These are phyloP conservation scores for Chrysogorgia sp. DNA, from an alignment of 92 coral and sea anemone species.

Conservation along the genomic window DNA sequence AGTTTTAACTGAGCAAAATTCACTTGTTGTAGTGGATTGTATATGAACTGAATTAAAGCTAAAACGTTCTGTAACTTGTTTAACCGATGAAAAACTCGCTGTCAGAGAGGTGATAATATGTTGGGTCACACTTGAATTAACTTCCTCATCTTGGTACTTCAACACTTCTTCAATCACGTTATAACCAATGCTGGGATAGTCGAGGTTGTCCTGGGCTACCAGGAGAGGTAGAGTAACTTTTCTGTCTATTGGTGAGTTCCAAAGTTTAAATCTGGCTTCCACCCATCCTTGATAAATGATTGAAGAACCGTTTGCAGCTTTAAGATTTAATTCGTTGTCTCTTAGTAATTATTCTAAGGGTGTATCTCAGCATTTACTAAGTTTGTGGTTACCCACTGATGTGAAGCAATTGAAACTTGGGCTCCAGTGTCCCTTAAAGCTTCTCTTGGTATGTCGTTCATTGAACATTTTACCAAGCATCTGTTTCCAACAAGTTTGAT, in stretches of 20 bases:
- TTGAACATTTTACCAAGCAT: neutral
- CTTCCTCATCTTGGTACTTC: neutral
- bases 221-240: neutral
- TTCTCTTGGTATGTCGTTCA: neutral
- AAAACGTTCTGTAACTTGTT: too few relatives aligned
- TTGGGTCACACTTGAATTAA: neutral
- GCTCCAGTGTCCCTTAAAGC: neutral
- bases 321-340: neutral
- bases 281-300: slow-evolving; percentile 6
- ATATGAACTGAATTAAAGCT: neutral
- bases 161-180: slow-evolving; percentile 22
- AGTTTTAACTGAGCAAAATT: neutral
- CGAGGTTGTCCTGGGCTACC: neutral
- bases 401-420: neutral
- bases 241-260: neutral
- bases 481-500: neutral
- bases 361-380: slow-evolving; percentile 1
- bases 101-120: slow-evolving; percentile 17
- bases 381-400: neutral
- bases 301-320: slow-evolving; percentile 3
- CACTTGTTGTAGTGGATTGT: neutral
- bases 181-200: neutral
- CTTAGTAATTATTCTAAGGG: slow-evolving; percentile 19
- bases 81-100: neutral
- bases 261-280: slow-evolving; percentile 9